Percentiles rank a stretch among this genome's conserved stretches.
Evolutionary conservation across 2,797 vertebrate genomes (phyloP).

Genomic region (Brachymystax lenok): DNA sequence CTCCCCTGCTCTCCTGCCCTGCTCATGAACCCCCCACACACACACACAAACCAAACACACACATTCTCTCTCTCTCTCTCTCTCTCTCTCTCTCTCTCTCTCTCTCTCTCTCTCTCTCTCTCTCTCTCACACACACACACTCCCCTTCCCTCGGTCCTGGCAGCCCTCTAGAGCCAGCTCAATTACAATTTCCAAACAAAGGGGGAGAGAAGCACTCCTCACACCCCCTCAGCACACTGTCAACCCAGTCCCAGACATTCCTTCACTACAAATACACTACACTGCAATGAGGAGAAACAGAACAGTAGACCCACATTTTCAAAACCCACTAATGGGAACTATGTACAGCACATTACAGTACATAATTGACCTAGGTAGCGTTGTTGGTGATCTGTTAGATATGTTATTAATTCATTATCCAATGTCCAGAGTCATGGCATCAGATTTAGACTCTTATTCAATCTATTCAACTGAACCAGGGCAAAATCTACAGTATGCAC

Average conservation of each 20-base stretch:
- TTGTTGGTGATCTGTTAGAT: background rate
- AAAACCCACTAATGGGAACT: background rate
- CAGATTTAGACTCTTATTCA: background rate
- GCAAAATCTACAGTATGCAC: background rate
- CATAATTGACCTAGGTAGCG: too few species aligned
- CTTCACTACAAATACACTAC: conserved; percentile 7
- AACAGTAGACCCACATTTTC: background rate
- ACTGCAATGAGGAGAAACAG: background rate
- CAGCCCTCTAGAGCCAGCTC: conserved; percentile 72
- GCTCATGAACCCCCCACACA: conserved; percentile 79
- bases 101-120: conserved; percentile 3
- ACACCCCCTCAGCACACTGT: conserved; percentile 9
- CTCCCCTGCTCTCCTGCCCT: conserved; percentile 85
- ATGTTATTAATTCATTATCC: background rate
- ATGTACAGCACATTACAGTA: background rate
- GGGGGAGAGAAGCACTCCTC: conserved; percentile 31
- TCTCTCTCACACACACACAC: conserved; percentile 10
- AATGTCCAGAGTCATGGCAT: background rate
- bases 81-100: too few species aligned
- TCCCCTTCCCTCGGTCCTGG: conserved; percentile 50
- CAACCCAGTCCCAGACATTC: conserved; percentile 16
- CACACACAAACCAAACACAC: background rate
- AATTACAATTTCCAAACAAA: conserved; percentile 83
- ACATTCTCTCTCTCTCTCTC: too few species aligned
- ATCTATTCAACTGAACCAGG: background rate